Evolutionary conservation across 2,797 vertebrate species (phyloP), one percentile per base, ranked within the genome.

Genomic region (Streptopelia turtur): DNA sequence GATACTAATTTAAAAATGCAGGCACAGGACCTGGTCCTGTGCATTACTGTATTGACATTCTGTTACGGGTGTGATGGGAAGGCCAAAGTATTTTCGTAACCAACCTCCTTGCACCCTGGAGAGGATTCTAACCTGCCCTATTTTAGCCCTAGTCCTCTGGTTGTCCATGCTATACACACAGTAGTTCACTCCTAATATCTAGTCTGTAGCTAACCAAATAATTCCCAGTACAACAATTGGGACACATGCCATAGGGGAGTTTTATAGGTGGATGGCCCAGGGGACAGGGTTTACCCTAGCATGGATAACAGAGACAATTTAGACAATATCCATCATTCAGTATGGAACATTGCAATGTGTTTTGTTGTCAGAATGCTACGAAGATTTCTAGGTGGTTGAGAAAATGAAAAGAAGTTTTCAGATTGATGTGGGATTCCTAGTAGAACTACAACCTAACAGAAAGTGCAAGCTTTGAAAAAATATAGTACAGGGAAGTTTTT

Each of bases 221-320:
- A 23, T 56, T 89, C n/a, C 24, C 20, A 71, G 31, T 28, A 21
- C 16, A 68, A 30, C 18, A 64, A 16, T 1, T 8, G 13, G 13
- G n/a, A 33, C 8, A 13, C 20, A 20, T 4, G 0, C 4, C 6
- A 6, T 2, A 30, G 30, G 12, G 11, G 4, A 37, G 1, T 68
- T 55, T 30, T 43, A 52, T 16, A 69, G 24, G 7, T 60, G 13
- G 9, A 13, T 85, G 41, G 13, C 10, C 18, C 14, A 12, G 9
- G 25, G 24, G 53, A 3, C 9, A 31, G 1, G 0, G 0, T 43
- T 86, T 59, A 33, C 5, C 6, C 5, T 47, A 16, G 7, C 15
- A 30, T 16, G 5, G 52, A 20, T 16, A 65, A 50, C 9, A 31
- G 7, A 30, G 6, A 5, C 1, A 41, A 49, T 52, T 57, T 69